Evolutionary conservation across 2,113 vertebrate genomes (phyloP).

Genomic region (Tretioscincus oriximinensis): DNA sequence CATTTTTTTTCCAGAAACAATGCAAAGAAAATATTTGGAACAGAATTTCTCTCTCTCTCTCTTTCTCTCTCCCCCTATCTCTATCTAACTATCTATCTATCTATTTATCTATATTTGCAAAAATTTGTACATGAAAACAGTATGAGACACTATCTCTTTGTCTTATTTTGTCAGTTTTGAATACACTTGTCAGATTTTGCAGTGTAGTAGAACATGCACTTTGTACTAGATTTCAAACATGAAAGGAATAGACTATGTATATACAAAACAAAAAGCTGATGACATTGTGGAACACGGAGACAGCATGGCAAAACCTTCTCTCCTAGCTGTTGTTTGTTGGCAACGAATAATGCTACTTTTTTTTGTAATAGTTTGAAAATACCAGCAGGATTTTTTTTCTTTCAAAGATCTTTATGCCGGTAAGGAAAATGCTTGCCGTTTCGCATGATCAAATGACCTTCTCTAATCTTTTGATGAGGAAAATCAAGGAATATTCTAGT

Average conservation of each 20-base stretch:
- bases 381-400: neutral
- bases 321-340: conserved; percentile 7
- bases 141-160: conserved; percentile 33
- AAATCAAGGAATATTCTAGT: neutral
- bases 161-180: neutral
- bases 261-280: conserved; percentile 14
- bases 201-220: conserved; percentile 3
- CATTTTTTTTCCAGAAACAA: neutral
- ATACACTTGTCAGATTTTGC: conserved; percentile 11
- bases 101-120: no score
- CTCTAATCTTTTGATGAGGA: neutral
- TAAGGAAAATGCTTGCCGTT: conserved; percentile 45
- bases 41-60: neutral
- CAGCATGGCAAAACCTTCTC: conserved; percentile 21
- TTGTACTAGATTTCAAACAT: conserved; percentile 18
- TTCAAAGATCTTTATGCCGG: conserved; percentile 2
- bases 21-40: rapidly evolving
- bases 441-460: neutral
- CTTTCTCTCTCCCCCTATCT: no score
- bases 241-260: conserved; percentile 37
- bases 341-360: conserved; percentile 7
- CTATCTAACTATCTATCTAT: no score
- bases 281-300: conserved; percentile 3
- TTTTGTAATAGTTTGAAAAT: conserved; percentile 31
- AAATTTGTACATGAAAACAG: conserved; percentile 14